Evolutionary conservation across 1,140 invertebrate species (phyloP).

Genomic region (Zophobas atratus): DNA sequence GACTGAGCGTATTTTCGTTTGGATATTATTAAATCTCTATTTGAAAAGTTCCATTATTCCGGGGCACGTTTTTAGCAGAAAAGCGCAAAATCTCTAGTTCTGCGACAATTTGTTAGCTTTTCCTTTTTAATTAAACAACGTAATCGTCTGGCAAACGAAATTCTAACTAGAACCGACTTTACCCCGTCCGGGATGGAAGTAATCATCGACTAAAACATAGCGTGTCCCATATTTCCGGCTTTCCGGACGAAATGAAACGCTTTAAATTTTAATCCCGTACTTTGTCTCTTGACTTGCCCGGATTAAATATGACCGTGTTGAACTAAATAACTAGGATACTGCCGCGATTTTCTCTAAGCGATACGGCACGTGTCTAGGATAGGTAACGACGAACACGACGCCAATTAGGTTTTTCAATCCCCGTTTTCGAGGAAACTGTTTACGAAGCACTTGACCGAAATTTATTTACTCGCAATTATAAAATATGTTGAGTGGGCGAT

Average conservation of each 20-base stretch:
- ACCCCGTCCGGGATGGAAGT: slow-evolving; percentile 14
- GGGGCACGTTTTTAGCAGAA: too few species aligned
- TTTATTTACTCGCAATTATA: too few species aligned
- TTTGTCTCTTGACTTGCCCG: slow-evolving; percentile 23
- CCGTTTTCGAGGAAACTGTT: too few species aligned
- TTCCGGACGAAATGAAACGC: slow-evolving; percentile 38
- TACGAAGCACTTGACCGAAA: too few species aligned
- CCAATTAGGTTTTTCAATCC: background rate
- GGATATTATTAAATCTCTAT: too few species aligned
- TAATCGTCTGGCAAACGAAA: slow-evolving; percentile 21
- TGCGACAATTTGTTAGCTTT: background rate
- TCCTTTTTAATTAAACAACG: slow-evolving; percentile 2
- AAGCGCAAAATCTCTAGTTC: too few species aligned
- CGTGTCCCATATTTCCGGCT: slow-evolving; percentile 30
- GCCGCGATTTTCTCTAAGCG: slow-evolving; percentile 4
- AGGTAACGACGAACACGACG: background rate
- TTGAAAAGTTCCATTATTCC: too few species aligned
- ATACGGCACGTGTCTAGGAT: background rate
- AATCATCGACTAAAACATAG: slow-evolving; percentile 23
- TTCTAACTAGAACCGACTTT: slow-evolving; percentile 12
- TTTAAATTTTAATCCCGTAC: slow-evolving; percentile 38
- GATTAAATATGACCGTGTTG: slow-evolving; percentile 33
- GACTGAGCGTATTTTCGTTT: too few species aligned
- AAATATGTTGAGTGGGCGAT: too few species aligned
- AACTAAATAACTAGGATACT: background rate